Base-by-base conservation (phyloP, 1,140 invertebrate genomes). In the Phortica variegata region DNA sequence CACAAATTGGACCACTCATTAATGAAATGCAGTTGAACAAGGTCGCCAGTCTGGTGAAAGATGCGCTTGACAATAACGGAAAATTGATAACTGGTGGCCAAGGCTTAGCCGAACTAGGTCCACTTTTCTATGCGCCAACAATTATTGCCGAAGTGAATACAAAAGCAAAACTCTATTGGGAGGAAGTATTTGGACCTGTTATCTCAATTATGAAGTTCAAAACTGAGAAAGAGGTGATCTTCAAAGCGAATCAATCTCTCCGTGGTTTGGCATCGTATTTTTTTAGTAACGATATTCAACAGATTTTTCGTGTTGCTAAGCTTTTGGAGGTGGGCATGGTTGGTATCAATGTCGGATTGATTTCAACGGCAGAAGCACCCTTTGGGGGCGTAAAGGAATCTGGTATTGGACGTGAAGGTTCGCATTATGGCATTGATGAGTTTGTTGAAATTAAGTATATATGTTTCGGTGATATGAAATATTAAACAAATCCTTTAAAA, bases 311-410 rank as follows among this genome's bases (percentile, higher is more conserved):
- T 60, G 93, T 99, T 36, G 85, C 90, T 0, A 85, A 84, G 57
- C 79, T 84, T 49, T 75, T 99, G 21, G 87, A 98, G 77, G 89
- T 92, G 54, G 97, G 96, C n/a, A 93, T 93, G 90, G 84, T 99
- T 40, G 97, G 93, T 2, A 87, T 98, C 1, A 99, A 99, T 79
- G 96, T 98, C 79, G 95, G 94, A 2, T 77, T 96, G 0, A 87
- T 99, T 43, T 96, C 93, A 2, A 82, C 85, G n/a, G 82, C 88
- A 2, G 96, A 99, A 81, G 90, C 88, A 42, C 89, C 96, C 23
- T 98, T 92, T 75, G 97, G 97, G 15, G 97, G 97, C 2, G 81
- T 97, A 9, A 99, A 99, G 79, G 91, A 99, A 77, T 97, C 94
- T 9, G 97, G 97, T 9, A 80, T 99, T 37, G 97, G 97, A 1